Base-by-base conservation (phyloP, 2,797 vertebrate species). In the Typhlichthys subterraneus region DNA sequence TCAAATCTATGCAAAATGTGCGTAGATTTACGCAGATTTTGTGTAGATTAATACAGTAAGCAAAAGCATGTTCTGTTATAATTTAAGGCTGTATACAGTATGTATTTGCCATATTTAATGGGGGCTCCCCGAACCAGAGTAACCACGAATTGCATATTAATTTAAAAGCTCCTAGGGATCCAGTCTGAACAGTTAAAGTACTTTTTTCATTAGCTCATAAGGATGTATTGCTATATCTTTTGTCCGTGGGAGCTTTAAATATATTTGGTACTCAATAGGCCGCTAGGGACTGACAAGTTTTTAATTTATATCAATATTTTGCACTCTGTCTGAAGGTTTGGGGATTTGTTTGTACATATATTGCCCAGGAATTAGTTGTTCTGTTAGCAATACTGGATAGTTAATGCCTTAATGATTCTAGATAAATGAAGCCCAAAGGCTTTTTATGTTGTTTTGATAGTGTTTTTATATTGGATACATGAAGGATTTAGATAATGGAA, bases 311-410 rank as follows among this genome's bases (percentile, higher is more conserved):
- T 76, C 66, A 80, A 48, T 86, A 79, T 88, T 88, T 91, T 90
- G 87, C 87, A 89, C 88, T 88, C 80, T 59, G 63, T 87, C 75
- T 75, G 82, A 75, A 61, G 75, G 73, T 81, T 60, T 5, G 55
- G 49, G 33, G 17, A 11, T 48, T 9, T 57, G 49, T 69, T 66
- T 75, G 29, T 52, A 62, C 63, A 70, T 70, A 53, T 67, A 57
- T 84, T 65, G 66, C 81, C 76, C 53, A 64, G 70, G 63, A 75
- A 77, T 73, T 85, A 78, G 79, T 63, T 76, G 70, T 89, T 87
- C 69, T 85, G 87, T 90, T 90, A 91, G 90, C 88, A 90, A 91
- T 90, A 91, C 85, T 89, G 87, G 82, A 87, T 89, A 88, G 88
- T 87, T 70, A 71, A 88, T 90, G 90, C 90, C 90, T 91, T 91